Base-by-base conservation (phyloP, 1,140 invertebrate species). In the Episyrphus balteatus region DNA sequence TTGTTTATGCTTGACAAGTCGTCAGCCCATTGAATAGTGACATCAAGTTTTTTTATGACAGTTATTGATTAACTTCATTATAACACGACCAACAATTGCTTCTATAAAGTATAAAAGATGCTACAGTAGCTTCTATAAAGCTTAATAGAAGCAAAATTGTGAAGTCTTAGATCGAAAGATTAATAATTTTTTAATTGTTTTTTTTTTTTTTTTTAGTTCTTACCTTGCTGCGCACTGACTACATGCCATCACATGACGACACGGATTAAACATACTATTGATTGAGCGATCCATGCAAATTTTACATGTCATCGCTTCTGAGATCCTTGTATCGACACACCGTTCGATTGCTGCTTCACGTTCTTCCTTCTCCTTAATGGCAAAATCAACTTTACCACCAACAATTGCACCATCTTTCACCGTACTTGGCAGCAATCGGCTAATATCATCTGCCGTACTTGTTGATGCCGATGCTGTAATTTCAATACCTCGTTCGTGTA, bases 251-350 rank as follows among this genome's bases (percentile, higher is more conserved):
- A 86, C 83, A 68, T 90, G 86, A 34, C 81, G 75, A 62, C 86
- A 90, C 6, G 86, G 86, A 68, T 86, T 80, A 69, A 90, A 83
- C 47, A 84, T 81, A n/a, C 83, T 83, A 70, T 86, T 80, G 55
- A 88, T 79, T 49, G 77, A 75, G 26, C 75, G 75, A 68, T 89
- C 86, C 84, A 88, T 88, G 57, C 86, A 90, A 51, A 88, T 84
- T 56, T 83, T 77, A 59, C 86, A 90, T 14, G 84, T 79, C 72
- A 88, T 79, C 26, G 82, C 79, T 55, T 86, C 83, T 49, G 80
- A 60, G 30, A 84, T 69, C 47, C 75, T 73, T 19, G 55, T 58
- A 47, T 62, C 57, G 44, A 60, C 63, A 55, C 61, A 66, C 46
- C 62, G 58, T 44, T 70, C 68, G 55, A 66, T 66, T 48, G 59